Base-by-base conservation (phyloP, 2,888 invertebrate species). In the Liodrosophila aerea region DNA sequence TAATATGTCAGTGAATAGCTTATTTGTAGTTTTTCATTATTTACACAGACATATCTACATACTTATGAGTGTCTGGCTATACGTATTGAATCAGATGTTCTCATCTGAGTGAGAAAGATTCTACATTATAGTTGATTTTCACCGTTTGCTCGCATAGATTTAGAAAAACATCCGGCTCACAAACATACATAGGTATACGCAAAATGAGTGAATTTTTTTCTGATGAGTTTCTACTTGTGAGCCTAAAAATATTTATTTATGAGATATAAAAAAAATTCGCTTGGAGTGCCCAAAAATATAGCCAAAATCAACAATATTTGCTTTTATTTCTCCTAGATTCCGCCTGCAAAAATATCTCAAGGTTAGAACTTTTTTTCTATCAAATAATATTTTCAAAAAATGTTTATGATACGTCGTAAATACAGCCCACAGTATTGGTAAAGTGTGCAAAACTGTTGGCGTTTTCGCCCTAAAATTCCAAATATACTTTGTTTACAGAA, bases 311-410 rank as follows among this genome's bases (percentile, higher is more conserved):
- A 31, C 22, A 34, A 15, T 22, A 7, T 33, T 46, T 46, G 47
- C 60, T 37, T 53, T 71, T 53, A 50, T 59, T 16, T 18, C 7
- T 39, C 33, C 16, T 45, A 45, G 37, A 45, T 22, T 30, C 12
- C 57, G 50, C 43, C 44, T n/a, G 53, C 57, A 49, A 57, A 60
- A 50, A 52, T 47, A 58, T 68, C 50, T 47, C 73, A 74, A 74
- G 73, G 73, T 73, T 68, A 68, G 39, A 59, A 41, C 50, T 51
- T 49, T 54, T n/a, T 72, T 67, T 54, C 53, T 75, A 49, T 57
- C 57, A 61, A 39, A 45, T 37, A 39, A 73, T 60, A 60, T 52
- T 58, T 63, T 61, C 45, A 43, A 34, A 41, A 46, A 54, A 37
- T 41, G 53, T 60, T 52, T 57, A 37, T 44, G 53, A 46, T 52